Evolutionary conservation across 2,888 invertebrate genomes (phyloP), one percentile per base, ranked within the genome.

Genomic region (Xanthia icteritia): DNA sequence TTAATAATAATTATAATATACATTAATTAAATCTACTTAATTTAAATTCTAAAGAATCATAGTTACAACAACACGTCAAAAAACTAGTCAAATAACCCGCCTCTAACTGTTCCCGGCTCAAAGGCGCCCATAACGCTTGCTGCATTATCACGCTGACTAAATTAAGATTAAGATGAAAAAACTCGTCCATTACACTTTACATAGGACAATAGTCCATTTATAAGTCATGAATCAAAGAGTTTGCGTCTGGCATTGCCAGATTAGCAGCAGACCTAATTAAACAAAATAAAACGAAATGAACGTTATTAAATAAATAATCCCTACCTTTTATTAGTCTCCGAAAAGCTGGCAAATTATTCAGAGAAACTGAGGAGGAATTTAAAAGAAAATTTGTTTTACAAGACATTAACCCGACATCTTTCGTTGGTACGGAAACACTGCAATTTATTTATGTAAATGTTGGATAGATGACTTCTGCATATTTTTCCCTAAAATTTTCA

Each of bases 361-460:
- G 73, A 85, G 79, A 79, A 87, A 74, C 82, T 79, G 82, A 73
- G 81, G 70, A 81, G 87, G 39, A 85, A 89, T 89, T 89, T 86
- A 87, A 88, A 82, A 86, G 86, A 83, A 89, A 86, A 87, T 86
- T 86, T 81, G 79, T 75, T 86, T 86, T 73, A 83, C 88, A 86
- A 89, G 88, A 88, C 92, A 92, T 92, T 93, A 92, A 89, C 90
- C 89, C 89, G 88, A 89, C 90, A 91, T 91, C 91, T 90, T 83
- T 79, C 79, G 81, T 86, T 88, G 86, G 86, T 82, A 86, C 88
- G 90, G 68, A 76, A 84, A 76, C 60, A 78, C 54, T 80, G 87
- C 91, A 92, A 92, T 93, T 82, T 92, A 92, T 92, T 92, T 92
- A 91, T 89, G 89, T 89, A 88, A 86, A 89, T 86, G 84, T 15